Evolutionary conservation across 1,140 invertebrate species (phyloP), one percentile per base, ranked within the genome.

Genomic region (Apis florea): DNA sequence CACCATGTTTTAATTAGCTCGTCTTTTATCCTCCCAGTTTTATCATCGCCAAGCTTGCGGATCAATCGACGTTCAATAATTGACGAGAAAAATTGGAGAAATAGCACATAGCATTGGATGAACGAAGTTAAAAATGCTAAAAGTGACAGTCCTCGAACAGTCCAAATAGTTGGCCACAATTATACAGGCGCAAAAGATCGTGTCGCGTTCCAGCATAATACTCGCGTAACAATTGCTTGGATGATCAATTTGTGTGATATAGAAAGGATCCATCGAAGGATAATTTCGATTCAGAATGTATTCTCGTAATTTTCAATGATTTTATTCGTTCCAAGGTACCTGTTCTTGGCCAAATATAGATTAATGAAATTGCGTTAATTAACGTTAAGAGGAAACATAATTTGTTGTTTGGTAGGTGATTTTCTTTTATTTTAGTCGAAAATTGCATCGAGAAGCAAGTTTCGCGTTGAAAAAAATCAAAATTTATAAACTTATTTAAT

Each of bases 131-230:
- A 53, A 64, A 51, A 12, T 15, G 47, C 17, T 31, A 24, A 26
- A 26, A 49, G 8, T 10, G 12, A 73, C 11, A 10, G 49, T n/a
- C 10, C 63, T 58, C 15, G 53, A 58, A 6, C 21, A 78, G 54
- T 19, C 9, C 4, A 21, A 63, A 72, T 40, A 54, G 72, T 67
- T 59, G 53, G 79, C 47, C 54, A 54, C 40, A n/a, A 15, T 53
- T 66, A n/a, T n/a, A 19, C 49, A 67, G 75, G 17, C 68, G 72
- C 64, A 51, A 66, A 17, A 63, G 31, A 72, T 56, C 83, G 68
- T 66, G 72, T 79, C 63, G 56, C 78, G 54, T 78, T 70, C 63
- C 58, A 76, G 58, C 79, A 64, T 78, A 70, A 87, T 86, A 74
- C 64, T 84, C 81, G 72, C 81, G 72, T 77, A 86, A 87, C 68